Evolutionary conservation across 2,797 vertebrate species (phyloP), one percentile per base, ranked within the genome.

Genomic region (Gymnodraco acuticeps): DNA sequence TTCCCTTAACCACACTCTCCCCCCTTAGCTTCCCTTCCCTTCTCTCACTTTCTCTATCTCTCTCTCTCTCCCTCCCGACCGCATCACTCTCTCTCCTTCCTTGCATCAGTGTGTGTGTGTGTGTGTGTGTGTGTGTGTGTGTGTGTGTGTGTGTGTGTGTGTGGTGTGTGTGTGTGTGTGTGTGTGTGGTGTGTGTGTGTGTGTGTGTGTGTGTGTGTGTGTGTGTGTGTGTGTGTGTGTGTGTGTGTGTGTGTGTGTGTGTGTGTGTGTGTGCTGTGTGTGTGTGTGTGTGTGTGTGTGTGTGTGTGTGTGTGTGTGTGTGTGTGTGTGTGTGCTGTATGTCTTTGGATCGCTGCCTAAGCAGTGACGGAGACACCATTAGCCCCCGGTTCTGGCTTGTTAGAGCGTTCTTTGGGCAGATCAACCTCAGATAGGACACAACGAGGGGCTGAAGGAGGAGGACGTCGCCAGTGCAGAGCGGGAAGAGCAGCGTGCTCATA

Each of bases 381-480:
- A 62, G 59, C 77, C 77, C 3, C 23, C 84, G 73, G 82, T 74
- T 83, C 53, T 73, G 75, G 79, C 80, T 88, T 87, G 81, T 89
- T 90, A 90, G 81, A 38, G 80, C 84, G 88, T 88, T 93, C 85
- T 93, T 90, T 38, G 69, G 89, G 91, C 90, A 93, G 87, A 93
- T 81, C 62, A 65, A 31, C 67, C 82, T 81, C 75, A 16, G 55
- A 64, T 42, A 73, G 73, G 80, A 70, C 51, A 38, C 46, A 19
- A 54, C 62, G 52, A 48, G 72, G 77, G 71, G 63, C 17, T 5
- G 61, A 46, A 60, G 17, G 47, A 85, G 58, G 62, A 62, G 67
- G 75, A 81, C 65, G 79, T 52, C 51, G 23, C 46, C 52, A 59
- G 76, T 69, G 73, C 82, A 73, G 73, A 77, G 19, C 13, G 58